Percentiles rank a stretch among this genome's conserved stretches.
Conservation (phyloP, 2,113 vertebrate species). For the Calyptomena viridis region DNA sequence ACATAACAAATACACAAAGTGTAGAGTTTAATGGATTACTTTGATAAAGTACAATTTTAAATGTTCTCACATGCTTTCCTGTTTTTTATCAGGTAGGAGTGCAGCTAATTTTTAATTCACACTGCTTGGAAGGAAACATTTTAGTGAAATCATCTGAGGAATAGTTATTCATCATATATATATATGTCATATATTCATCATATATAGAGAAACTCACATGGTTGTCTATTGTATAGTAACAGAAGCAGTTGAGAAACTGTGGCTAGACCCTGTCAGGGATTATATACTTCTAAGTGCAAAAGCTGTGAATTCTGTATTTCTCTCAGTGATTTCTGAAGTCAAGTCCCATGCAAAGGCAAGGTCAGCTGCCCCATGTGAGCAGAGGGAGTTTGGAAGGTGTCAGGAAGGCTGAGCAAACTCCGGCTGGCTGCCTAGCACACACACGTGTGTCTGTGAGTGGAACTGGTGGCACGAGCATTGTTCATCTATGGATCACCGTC, state of each 20-base stretch:
- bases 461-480: neutral
- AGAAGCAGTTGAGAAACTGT: neutral
- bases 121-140: neutral
- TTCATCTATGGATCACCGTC: neutral
- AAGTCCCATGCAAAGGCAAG: neutral
- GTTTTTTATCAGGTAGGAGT: neutral
- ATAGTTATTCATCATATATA: neutral
- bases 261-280: neutral
- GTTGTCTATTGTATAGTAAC: neutral
- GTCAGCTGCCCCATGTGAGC: neutral
- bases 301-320: neutral
- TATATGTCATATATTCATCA: neutral
- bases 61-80: neutral
- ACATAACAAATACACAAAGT: neutral
- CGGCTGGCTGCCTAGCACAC: neutral
- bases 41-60: neutral
- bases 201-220: neutral
- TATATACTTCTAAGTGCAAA: neutral
- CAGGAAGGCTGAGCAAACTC: neutral
- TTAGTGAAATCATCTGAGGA: neutral
- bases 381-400: neutral
- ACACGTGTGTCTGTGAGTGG: fast-evolving
- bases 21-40: neutral
- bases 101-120: neutral
- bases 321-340: neutral